A percentile compares a stretch with the other conserved stretches of the same genome.
phyloP scores from a whole-genome alignment of 2,113 vertebrate species.

The Zosterops pallidus region DNA sequence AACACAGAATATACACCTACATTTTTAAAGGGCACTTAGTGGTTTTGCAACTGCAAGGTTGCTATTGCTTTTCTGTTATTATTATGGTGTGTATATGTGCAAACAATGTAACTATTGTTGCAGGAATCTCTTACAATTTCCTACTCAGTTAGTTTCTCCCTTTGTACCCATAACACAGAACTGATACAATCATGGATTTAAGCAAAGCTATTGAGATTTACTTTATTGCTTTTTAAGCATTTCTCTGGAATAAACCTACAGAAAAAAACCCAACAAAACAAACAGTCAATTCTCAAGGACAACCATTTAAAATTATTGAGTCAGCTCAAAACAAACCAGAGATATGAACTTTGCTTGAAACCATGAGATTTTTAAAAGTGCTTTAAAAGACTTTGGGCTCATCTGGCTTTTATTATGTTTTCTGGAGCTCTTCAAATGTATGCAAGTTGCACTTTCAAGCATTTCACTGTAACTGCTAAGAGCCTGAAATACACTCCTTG shows the following conservation, averaged over 20 bases:
- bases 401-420: constrained; percentile 1
- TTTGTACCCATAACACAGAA: not conserved
- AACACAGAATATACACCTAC: not conserved
- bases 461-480: not conserved
- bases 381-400: not conserved
- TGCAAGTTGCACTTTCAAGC: not conserved
- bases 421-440: not conserved
- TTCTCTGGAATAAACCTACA: not conserved
- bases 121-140: not conserved
- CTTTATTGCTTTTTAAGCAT: constrained; percentile 14
- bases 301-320: not conserved
- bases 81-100: not conserved
- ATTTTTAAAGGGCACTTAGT: not conserved
- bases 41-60: not conserved
- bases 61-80: not conserved
- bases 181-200: not conserved
- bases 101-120: not conserved
- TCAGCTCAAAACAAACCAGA: not conserved
- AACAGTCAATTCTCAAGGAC: not conserved
- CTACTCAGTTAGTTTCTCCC: not conserved
- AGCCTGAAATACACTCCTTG: not conserved
- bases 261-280: not conserved
- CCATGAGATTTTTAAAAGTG: not conserved
- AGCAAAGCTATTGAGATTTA: not conserved
- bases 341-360: not conserved